These are phyloP conservation scores for Caenorhabditis briggsae DNA, from an alignment of 1,140 invertebrate genomes.

Conservation along the genomic window DNA sequence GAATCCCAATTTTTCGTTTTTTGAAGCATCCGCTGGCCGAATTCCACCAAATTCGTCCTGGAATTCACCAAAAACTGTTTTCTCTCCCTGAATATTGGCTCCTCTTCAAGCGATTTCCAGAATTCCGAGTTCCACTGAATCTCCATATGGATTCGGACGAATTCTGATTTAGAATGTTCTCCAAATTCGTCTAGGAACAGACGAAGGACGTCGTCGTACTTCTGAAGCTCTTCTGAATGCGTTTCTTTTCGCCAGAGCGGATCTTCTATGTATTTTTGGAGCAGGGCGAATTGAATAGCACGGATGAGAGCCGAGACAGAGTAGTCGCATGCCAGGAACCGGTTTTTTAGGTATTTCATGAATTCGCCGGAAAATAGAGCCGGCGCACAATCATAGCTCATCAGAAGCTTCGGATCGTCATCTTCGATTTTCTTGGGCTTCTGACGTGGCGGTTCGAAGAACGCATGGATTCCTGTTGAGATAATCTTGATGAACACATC, in stretches of 20 bases:
- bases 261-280: conserved; percentile 30
- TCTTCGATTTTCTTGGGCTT: not conserved
- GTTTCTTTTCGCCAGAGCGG: conserved; percentile 2
- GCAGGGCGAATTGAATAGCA: conserved; percentile 26
- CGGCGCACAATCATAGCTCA: not conserved
- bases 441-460: not conserved
- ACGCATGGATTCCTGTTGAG: not conserved
- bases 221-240: not conserved
- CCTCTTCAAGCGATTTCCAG: not conserved
- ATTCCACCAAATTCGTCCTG: not conserved
- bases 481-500: not conserved
- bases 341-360: conserved; percentile 1
- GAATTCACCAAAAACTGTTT: not conserved
- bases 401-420: not conserved
- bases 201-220: not conserved
- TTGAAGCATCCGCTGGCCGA: not conserved
- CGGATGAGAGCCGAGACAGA: not conserved
- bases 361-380: conserved; percentile 19
- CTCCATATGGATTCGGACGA: not conserved
- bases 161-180: not conserved
- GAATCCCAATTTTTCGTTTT: not conserved
- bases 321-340: conserved; percentile 21
- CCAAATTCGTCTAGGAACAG: conserved; percentile 12
- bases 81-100: not conserved
- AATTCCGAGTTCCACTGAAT: conserved; percentile 1